phyloP scores from a whole-genome alignment of 2,888 invertebrate genomes.

The Drosophila formosana region DNA sequence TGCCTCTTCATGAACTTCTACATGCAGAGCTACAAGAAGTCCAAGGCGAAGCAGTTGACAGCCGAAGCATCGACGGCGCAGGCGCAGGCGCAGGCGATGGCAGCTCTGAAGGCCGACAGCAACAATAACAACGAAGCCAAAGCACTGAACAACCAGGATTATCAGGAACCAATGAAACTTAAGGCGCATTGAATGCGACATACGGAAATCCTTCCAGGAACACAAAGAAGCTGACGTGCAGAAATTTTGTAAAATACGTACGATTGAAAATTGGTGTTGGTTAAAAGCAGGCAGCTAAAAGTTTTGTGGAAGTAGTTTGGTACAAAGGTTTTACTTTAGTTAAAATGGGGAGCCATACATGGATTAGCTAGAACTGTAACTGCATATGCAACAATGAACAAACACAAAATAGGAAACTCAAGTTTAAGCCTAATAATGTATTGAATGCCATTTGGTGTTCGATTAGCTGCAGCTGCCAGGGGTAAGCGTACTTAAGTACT shows the following conservation, averaged over 20 bases:
- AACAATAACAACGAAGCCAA: constrained; percentile 65
- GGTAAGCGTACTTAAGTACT: constrained; percentile 25
- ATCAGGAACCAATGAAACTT: constrained; percentile 59
- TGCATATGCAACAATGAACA: constrained; percentile 13
- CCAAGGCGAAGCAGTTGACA: constrained; percentile 58
- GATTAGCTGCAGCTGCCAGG: constrained; percentile 39
- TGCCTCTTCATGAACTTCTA: constrained; percentile 96
- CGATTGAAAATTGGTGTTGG: constrained; percentile 72
- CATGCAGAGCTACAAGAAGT: constrained; percentile 90
- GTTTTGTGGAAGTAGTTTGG: constrained; percentile 64
- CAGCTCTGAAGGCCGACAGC: constrained; percentile 48
- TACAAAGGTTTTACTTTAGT: constrained; percentile 72
- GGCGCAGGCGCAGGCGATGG: constrained; percentile 36
- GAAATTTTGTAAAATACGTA: constrained; percentile 45
- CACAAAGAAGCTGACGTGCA: constrained; percentile 41
- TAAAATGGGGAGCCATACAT: constrained; percentile 67
- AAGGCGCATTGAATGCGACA: constrained; percentile 68
- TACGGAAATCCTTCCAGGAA: constrained; percentile 46
- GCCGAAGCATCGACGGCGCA: constrained; percentile 39
- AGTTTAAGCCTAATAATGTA: constrained; percentile 29
- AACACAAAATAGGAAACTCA: neutral
- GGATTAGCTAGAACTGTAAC: constrained; percentile 38
- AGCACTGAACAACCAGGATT: constrained; percentile 44
- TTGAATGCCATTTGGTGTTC: constrained; percentile 16
- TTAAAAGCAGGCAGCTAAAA: constrained; percentile 47